Base-by-base conservation (phyloP, 2,888 invertebrate species). In the Mesorhabditis spiculigera region DNA sequence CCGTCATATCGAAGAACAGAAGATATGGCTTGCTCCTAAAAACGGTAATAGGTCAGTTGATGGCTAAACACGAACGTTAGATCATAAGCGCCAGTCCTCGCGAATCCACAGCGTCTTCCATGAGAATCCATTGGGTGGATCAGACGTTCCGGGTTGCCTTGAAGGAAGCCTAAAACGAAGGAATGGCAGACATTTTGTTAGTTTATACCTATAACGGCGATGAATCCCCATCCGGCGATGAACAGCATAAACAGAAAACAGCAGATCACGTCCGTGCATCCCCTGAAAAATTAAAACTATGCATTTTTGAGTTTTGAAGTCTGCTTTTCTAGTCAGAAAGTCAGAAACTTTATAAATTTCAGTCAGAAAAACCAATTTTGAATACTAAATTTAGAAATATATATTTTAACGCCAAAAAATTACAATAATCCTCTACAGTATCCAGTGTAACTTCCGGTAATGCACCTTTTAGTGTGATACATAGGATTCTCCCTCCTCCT, bases 231-330 rank as follows among this genome's bases (percentile, higher is more conserved):
- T 73, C 89, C 91, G 71, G 89, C 90, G 13, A 95, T 88, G 87
- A 93, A 95, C 4, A 91, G 88, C 8, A 92, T 80, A 86, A 95
- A 94, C 13, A 93, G 84, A 43, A 94, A 74, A 63, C 81, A 90
- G 88, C 94, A 96, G 63, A 93, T 86, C 63, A 94, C 89, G 88
- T 96, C 95, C 3, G 95, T 96, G 86, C 95, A 96, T 45, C 87
- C 86, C 79, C 89, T 88, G 77, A 74, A 81, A 79, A 63, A 71
- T 67, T 61, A 70, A 50, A 50, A 76, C 67, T 4, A 13, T 16
- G 43, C 45, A 45, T 42, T 63, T 63, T 63, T 63, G 2, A 63
- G 28, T n/a, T n/a, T 28, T 13, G 28, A 50, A 50, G n/a, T 50
- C 58, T 50, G 1, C 58, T 13, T 50, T 50, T 50, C 3, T 50